Evolutionary conservation across 2,113 vertebrate species (phyloP).

Genomic region (Atractosteus spatula): DNA sequence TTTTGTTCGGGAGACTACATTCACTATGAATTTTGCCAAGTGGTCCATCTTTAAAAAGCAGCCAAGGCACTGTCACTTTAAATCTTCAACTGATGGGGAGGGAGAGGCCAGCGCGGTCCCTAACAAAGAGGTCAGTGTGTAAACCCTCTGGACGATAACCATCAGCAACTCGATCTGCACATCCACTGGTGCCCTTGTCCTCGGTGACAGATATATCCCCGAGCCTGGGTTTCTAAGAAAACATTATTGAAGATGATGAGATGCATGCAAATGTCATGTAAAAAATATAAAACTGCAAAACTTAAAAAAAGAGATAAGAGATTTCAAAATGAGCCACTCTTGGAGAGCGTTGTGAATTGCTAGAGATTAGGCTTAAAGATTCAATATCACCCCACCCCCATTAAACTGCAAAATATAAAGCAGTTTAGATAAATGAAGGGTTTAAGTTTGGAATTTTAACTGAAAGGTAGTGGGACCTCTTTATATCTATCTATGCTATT

Average conservation of each 20-base stretch:
- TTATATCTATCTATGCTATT: too few relatives aligned
- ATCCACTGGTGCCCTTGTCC: constrained; percentile 43
- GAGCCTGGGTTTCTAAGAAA: constrained; percentile 31
- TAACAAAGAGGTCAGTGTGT: constrained; percentile 74
- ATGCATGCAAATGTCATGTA: constrained; percentile 68
- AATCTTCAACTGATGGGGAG: not conserved
- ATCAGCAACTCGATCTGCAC: constrained; percentile 64
- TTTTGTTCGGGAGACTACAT: not conserved
- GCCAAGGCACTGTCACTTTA: not conserved
- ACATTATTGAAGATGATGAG: constrained; percentile 50
- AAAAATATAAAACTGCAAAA: constrained; percentile 63
- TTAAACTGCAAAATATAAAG: not conserved
- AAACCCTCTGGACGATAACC: constrained; percentile 67
- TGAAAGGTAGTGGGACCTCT: too few relatives aligned
- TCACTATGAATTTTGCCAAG: not conserved
- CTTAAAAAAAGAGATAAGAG: constrained; percentile 69
- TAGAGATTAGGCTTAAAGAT: constrained; percentile 59
- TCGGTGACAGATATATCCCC: constrained; percentile 22
- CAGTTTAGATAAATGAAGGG: too few relatives aligned
- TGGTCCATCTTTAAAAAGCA: not conserved
- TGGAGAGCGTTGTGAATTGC: constrained; percentile 65
- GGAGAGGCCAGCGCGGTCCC: constrained; percentile 61
- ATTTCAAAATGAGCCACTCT: constrained; percentile 69
- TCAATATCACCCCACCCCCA: constrained; percentile 40
- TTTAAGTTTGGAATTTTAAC: too few relatives aligned